A percentile compares a stretch with the other conserved stretches of the same genome.
Conservation (phyloP, 2,113 vertebrate species). For the Equus przewalskii region DNA sequence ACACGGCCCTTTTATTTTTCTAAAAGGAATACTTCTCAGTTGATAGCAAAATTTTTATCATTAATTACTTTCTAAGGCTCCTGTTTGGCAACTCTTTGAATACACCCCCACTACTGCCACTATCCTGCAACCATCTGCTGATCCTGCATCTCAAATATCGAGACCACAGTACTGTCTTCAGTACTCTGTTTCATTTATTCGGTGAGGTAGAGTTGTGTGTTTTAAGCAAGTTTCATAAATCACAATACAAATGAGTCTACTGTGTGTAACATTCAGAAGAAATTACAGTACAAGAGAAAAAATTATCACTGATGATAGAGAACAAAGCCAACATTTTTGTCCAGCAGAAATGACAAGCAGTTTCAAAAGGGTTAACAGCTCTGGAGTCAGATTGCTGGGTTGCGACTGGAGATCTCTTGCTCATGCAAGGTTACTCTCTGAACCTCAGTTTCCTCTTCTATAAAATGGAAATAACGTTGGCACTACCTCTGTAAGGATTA, state of each 20-base stretch:
- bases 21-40: neutral
- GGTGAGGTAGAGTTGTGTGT: neutral
- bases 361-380: neutral
- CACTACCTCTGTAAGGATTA: neutral
- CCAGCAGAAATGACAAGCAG: neutral
- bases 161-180: neutral
- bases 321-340: neutral
- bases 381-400: neutral
- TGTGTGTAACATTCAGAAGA: neutral
- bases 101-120: neutral
- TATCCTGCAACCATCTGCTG: neutral
- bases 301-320: neutral
- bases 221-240: neutral
- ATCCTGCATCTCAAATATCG: neutral
- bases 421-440: neutral
- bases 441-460: constrained; percentile 15
- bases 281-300: neutral
- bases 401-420: neutral
- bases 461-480: neutral
- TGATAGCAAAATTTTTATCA: neutral
- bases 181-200: neutral
- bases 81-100: neutral
- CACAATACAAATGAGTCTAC: neutral
- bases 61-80: neutral
- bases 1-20: neutral